Base-by-base conservation (phyloP, 1,140 invertebrate species). In the Pachypsylla venusta region DNA sequence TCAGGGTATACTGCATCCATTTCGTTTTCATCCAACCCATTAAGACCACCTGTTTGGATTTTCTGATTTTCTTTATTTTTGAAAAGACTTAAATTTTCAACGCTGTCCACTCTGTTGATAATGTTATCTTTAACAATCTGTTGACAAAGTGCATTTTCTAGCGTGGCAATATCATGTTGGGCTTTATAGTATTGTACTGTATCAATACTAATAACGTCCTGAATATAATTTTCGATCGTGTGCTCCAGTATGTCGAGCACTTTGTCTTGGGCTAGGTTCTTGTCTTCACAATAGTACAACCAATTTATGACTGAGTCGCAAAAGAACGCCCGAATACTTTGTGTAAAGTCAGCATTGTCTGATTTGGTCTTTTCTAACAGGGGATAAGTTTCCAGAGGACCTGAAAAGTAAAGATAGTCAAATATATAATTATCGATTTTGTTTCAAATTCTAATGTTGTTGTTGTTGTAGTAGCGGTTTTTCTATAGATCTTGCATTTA, bases 21-120 rank as follows among this genome's bases (percentile, higher is more conserved):
- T 12, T 48, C 22, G n/a, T 48, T 22, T 10, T 19, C 42, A 3
- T 48, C 42, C n/a, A 5, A 7, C 42, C 22, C 42, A 19, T 4
- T 19, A 5, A 22, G 42, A 48, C 42, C 22, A 3, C n/a, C n/a
- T 3, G 42, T 48, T 10, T 22, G 4, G n/a, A n/a, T 48, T 5
- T 5, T 48, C 22, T 22, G 16, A 10, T 35, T 35, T 19, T 4
- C n/a, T 48, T 19, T 48, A n/a, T n/a, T n/a, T 22, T 48, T 48
- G 42, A 48, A 48, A n/a, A 48, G 16, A 22, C 22, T 48, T 22
- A 48, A 48, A 48, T 48, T 48, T 22, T 48, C 42, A 48, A 48
- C 22, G 42, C 42, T 48, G 42, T 48, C 42, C 42, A 48, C 42
- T 48, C 22, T 48, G n/a, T 48, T 48, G 42, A 48, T 48, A 22